phyloP scores from a whole-genome alignment of 2,888 invertebrate genomes.

The Troides oblongomaculatus region DNA sequence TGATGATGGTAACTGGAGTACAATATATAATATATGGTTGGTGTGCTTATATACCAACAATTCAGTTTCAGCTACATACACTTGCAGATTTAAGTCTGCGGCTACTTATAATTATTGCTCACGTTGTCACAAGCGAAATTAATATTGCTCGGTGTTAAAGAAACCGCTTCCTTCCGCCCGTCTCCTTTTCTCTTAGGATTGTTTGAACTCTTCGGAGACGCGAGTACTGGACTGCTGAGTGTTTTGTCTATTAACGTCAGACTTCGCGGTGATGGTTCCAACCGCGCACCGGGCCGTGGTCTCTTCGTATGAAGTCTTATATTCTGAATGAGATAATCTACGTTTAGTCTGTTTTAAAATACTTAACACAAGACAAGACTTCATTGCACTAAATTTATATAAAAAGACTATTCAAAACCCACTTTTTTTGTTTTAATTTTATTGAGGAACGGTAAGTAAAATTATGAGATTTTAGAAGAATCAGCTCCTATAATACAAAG shows the following conservation, averaged over 20 bases:
- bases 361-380: background rate
- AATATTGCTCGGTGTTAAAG: constrained; percentile 39
- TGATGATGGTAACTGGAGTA: too few relatives aligned
- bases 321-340: background rate
- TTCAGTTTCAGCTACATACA: too few relatives aligned
- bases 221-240: constrained; percentile 46
- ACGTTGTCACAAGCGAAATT: constrained; percentile 48
- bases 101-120: background rate
- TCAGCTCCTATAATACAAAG: too few relatives aligned
- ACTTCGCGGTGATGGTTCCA: constrained; percentile 34
- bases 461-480: too few relatives aligned
- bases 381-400: too few relatives aligned
- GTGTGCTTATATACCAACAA: too few relatives aligned
- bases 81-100: too few relatives aligned
- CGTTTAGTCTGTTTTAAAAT: background rate
- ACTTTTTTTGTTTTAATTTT: too few relatives aligned
- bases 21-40: too few relatives aligned
- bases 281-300: background rate
- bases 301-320: constrained; percentile 15
- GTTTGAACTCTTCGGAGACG: constrained; percentile 32
- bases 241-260: constrained; percentile 42
- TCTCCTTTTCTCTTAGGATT: constrained; percentile 30
- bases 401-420: too few relatives aligned
- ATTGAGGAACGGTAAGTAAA: too few relatives aligned
- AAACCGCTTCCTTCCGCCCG: constrained; percentile 30